Percentiles rank a stretch among this genome's conserved stretches.
phyloP scores from a whole-genome alignment of 2,797 vertebrate species.

The Parambassis ranga region DNA sequence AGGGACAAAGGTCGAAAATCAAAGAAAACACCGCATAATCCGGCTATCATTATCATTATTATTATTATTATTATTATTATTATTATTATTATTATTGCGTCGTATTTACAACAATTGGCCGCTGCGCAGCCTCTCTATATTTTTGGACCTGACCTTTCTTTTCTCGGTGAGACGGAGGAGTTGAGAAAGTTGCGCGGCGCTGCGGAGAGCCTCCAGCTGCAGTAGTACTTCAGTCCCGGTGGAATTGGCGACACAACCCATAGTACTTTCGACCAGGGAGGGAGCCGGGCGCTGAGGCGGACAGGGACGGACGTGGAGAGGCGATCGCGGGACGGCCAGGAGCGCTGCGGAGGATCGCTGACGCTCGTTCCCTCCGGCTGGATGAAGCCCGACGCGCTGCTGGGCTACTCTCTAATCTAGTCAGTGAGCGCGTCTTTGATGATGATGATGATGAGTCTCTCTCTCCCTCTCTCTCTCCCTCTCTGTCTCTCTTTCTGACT shows the following conservation, averaged over 20 bases:
- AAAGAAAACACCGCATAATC: neutral
- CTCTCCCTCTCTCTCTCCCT: slow-evolving; percentile 27
- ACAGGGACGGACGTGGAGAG: slow-evolving; percentile 44
- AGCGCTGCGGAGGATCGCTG: slow-evolving; percentile 36
- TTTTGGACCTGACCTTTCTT: slow-evolving; percentile 80
- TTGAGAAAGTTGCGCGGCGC: slow-evolving; percentile 81
- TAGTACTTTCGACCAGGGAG: slow-evolving; percentile 70
- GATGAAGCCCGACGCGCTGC: slow-evolving; percentile 45
- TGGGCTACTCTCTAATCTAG: slow-evolving; percentile 73
- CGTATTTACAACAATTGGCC: neutral
- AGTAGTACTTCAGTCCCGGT: slow-evolving; percentile 82
- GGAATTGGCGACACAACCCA: slow-evolving; percentile 86
- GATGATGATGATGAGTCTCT: slow-evolving; percentile 74
- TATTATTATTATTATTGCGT: slow-evolving; percentile 1
- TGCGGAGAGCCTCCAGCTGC: slow-evolving; percentile 83
- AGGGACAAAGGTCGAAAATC: slow-evolving; percentile 8
- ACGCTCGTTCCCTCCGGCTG: slow-evolving; percentile 19
- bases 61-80: slow-evolving; percentile 7
- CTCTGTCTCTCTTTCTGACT: slow-evolving; percentile 27
- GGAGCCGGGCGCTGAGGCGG: slow-evolving; percentile 47
- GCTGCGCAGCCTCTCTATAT: slow-evolving; percentile 1
- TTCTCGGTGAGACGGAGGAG: slow-evolving; percentile 79
- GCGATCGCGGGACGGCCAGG: slow-evolving; percentile 26
- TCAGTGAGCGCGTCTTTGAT: slow-evolving; percentile 76
- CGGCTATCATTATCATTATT: neutral